These are phyloP conservation scores for Thecocarcelia acutangulata DNA, from an alignment of 2,888 invertebrate species.

Conservation along the genomic window DNA sequence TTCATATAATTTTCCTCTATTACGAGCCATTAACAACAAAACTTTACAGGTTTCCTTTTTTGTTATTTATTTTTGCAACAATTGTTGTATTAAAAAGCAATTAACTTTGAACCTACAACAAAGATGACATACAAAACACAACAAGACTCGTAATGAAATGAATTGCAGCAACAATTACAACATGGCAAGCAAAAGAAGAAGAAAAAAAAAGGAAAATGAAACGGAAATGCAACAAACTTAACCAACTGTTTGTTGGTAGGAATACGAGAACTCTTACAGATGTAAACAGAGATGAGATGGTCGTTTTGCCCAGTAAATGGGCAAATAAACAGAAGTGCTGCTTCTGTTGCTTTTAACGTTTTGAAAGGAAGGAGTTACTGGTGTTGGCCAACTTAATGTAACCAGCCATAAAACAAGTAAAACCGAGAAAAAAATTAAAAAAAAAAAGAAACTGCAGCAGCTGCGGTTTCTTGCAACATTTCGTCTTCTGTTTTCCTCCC, in stretches of 20 bases:
- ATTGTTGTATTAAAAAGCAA: conserved; percentile 36
- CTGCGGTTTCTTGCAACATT: conserved; percentile 45
- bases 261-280: conserved; percentile 37
- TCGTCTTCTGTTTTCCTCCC: not conserved
- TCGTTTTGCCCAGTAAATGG: conserved; percentile 37
- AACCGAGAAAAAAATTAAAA: conserved; percentile 19
- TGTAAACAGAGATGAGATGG: conserved; percentile 32
- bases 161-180: conserved; percentile 12
- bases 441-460: conserved; percentile 43
- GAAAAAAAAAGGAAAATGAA: conserved; percentile 5
- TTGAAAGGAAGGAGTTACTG: conserved; percentile 11
- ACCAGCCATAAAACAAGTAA: conserved; percentile 51
- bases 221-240: conserved; percentile 32
- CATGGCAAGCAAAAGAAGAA: not conserved
- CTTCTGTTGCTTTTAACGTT: not conserved
- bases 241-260: not conserved
- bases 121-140: conserved; percentile 34
- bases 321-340: conserved; percentile 24
- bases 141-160: conserved; percentile 2
- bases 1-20: not conserved
- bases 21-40: not conserved
- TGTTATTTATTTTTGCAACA: not conserved
- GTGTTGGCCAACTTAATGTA: conserved; percentile 43
- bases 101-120: conserved; percentile 30
- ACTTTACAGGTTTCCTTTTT: conserved; percentile 22